phyloP scores from a whole-genome alignment of 1,140 invertebrate genomes.

The Laupala kohalensis region DNA sequence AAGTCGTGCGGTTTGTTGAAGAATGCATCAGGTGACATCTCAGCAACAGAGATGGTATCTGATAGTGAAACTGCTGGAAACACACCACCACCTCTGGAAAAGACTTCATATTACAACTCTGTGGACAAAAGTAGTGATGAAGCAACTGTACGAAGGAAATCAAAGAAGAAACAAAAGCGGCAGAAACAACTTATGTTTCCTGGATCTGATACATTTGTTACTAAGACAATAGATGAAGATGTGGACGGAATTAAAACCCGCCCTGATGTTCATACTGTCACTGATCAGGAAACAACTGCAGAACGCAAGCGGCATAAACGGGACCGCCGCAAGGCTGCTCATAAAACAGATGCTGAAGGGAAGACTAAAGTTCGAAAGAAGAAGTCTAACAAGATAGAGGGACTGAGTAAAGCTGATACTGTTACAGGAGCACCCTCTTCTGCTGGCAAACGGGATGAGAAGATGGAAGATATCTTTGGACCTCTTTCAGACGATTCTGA shows the following conservation, averaged over 20 bases:
- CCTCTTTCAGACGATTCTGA: conserved; percentile 61
- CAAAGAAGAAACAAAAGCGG: conserved; percentile 71
- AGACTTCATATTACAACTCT: conserved; percentile 3
- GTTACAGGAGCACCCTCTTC: conserved; percentile 12
- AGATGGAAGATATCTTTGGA: conserved; percentile 79
- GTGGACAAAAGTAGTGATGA: conserved; percentile 9
- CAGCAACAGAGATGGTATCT: background rate
- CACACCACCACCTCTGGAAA: conserved; percentile 5
- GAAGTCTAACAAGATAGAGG: conserved; percentile 16
- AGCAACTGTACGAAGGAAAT: conserved; percentile 46
- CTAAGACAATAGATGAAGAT: conserved; percentile 22
- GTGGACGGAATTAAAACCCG: conserved; percentile 36
- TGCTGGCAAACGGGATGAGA: conserved; percentile 44
- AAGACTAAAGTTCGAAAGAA: conserved; percentile 16
- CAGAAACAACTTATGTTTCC: conserved; percentile 35
- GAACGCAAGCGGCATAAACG: conserved; percentile 24
- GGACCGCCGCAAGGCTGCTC: conserved; percentile 19
- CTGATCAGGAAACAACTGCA: no score
- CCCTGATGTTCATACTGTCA: no score
- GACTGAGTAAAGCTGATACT: background rate
- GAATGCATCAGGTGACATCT: background rate
- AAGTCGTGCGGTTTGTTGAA: background rate
- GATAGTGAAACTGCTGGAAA: background rate
- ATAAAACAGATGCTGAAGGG: conserved; percentile 19
- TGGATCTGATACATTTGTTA: conserved; percentile 13